Percentiles rank a stretch among this genome's conserved stretches.
Conservation (phyloP, 2,888 invertebrate genomes). For the Acanthosepion lycidas region DNA sequence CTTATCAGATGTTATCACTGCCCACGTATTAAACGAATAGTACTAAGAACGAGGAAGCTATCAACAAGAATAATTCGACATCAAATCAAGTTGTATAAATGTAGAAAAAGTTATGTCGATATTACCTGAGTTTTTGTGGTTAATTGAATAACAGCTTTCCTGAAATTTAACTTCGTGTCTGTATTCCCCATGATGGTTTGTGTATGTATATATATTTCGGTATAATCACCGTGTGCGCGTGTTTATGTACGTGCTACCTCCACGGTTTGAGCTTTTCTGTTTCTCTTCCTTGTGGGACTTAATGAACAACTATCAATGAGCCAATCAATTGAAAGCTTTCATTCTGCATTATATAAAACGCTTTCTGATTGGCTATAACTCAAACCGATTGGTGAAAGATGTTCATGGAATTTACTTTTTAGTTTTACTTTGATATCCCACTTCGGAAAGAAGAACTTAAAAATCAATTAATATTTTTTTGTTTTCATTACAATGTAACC, state of each 20-base stretch:
- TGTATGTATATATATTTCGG: neutral
- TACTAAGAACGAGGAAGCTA: neutral
- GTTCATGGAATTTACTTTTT: too few species aligned
- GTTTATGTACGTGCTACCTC: neutral
- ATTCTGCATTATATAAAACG: neutral
- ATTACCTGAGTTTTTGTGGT: conserved; percentile 96
- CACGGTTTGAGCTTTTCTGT: neutral
- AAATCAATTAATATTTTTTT: too few species aligned
- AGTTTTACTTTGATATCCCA: too few species aligned
- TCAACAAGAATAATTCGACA: neutral
- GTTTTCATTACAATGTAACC: too few species aligned
- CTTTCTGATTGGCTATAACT: neutral
- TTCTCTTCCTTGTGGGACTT: neutral
- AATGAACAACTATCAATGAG: neutral
- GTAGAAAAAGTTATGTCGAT: neutral
- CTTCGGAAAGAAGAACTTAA: too few species aligned
- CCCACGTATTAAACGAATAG: neutral
- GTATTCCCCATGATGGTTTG: conserved; percentile 90
- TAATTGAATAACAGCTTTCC: conserved; percentile 97
- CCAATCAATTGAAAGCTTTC: neutral
- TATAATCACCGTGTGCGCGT: neutral
- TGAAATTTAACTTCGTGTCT: conserved; percentile 97
- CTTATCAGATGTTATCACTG: neutral
- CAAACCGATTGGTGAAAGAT: neutral
- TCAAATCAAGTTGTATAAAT: neutral